These are phyloP conservation scores for Chinchilla lanigera DNA, from an alignment of 2,113 vertebrate species.

Conservation along the genomic window DNA sequence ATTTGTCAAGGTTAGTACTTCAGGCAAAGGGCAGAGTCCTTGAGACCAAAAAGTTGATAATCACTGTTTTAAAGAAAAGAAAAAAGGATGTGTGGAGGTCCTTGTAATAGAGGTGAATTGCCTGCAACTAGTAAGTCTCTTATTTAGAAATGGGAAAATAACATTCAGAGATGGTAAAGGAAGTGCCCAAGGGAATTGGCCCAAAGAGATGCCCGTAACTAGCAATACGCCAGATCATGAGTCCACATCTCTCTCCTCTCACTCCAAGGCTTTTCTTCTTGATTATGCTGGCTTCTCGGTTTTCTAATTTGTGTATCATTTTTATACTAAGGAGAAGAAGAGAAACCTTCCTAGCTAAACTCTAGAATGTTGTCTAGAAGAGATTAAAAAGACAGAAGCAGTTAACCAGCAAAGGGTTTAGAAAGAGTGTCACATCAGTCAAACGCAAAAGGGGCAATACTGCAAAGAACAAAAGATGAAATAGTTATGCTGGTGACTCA, in stretches of 20 bases:
- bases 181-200: not conserved
- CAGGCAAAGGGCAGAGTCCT: not conserved
- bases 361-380: not conserved
- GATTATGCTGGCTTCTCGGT: not conserved
- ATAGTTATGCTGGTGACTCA: not conserved
- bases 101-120: not conserved
- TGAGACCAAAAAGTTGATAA: not conserved
- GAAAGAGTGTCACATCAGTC: not conserved
- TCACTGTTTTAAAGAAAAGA: not conserved
- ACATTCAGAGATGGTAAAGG: not conserved
- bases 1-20: fast-evolving
- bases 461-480: not conserved
- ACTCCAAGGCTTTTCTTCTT: not conserved
- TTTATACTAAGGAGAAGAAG: not conserved
- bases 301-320: not conserved
- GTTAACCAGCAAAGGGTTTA: not conserved
- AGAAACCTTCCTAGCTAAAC: not conserved
- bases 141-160: not conserved
- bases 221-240: not conserved
- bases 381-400: not conserved
- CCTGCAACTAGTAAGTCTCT: not conserved
- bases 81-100: fast-evolving
- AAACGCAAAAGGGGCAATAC: not conserved
- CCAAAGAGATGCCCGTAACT: not conserved
- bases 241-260: not conserved